Evolutionary conservation across 2,113 vertebrate genomes (phyloP), one percentile per base, ranked within the genome.

Genomic region (Apus apus): DNA sequence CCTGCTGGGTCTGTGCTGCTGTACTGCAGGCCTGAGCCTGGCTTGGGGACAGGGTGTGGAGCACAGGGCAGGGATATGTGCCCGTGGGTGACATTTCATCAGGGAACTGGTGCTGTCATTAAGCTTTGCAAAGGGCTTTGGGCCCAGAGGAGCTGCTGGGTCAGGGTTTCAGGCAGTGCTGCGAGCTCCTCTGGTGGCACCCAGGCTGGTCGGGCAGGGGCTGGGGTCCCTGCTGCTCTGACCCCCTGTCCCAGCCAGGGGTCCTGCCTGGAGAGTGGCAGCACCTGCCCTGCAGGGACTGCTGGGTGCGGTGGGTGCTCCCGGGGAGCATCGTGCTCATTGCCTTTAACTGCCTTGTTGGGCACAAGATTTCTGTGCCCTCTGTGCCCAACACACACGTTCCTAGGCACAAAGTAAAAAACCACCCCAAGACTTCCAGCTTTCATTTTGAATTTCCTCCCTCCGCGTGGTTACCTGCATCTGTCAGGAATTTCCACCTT

Each of bases 151-250:
- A 74, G 75, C 34, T 20, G 45, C 58, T 3, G 2, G 6, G 6
- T 8, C 2, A 1, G 32, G 45, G 11, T 43, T 20, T 53, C 30
- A 1, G 8, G 45, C 43, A 6, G 71, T 2, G 1, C 32, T 32
- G 16, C 38, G 2, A 1, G 70, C 60, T 74, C 38, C 40, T 18
- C n/a, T 13, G 38, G 4, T 2, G 14, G 62, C 65, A 29, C 10
- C 53, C 10, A 1, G 46, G n/a, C 46, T 20, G 23, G 17, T 51
- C 40, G 13, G 40, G 40, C 40, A 43, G 43, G 62, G 20, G n/a
- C 19, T 0, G 11, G 50, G 30, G 8, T 30, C 11, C 58, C 57
- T 2, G 1, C 27, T 26, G 45, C 54, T 14, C 29, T 57, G 20
- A 8, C 15, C 30, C 25, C 4, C 7, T 11, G 57, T 26, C 23